Base-by-base conservation (phyloP, 2,888 invertebrate species). In the Drosophila hamatofila region DNA sequence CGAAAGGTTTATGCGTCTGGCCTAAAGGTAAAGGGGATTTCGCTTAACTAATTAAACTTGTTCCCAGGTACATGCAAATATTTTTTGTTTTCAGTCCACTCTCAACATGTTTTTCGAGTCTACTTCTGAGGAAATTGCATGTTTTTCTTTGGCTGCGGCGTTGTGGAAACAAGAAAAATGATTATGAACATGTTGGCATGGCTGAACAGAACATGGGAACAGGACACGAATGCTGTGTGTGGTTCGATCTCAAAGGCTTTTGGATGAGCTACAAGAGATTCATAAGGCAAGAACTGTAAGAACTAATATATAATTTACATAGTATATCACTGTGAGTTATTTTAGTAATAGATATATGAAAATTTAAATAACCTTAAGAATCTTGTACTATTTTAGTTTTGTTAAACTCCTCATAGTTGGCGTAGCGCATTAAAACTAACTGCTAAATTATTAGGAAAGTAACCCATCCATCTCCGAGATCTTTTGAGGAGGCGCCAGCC, bases 381-480 rank as follows among this genome's bases (percentile, higher is more conserved):
- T 39, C n/a, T 39, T n/a, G 3, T 3, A 16, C 23, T n/a, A 27
- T 39, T 23, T 39, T 6, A 35, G 25, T 39, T 39, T 9, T 1
- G 27, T 14, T 11, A 30, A 21, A 42, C 49, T 61, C 16, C 33
- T 35, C 35, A 35, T 56, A 58, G 65, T 64, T 62, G 44, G 41
- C 37, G 71, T 73, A 79, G 77, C 59, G 81, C 81, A 89, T 83
- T 83, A 79, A 79, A 89, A 89, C 77, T 89, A 89, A 89, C 89
- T 84, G 81, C 73, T 83, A 87, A 84, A 84, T 84, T 84, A 84
- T 87, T 89, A 84, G 77, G 72, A 80, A 87, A 77, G 84, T 67
- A 87, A 79, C 87, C 84, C 87, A 89, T 84, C 81, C 80, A 84
- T 89, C 87, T 88, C 67, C 23, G 44, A 66, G 74, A 70, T 62